Evolutionary conservation across 2,797 vertebrate genomes (phyloP).

Genomic region (Adrianichthys oophorus): DNA sequence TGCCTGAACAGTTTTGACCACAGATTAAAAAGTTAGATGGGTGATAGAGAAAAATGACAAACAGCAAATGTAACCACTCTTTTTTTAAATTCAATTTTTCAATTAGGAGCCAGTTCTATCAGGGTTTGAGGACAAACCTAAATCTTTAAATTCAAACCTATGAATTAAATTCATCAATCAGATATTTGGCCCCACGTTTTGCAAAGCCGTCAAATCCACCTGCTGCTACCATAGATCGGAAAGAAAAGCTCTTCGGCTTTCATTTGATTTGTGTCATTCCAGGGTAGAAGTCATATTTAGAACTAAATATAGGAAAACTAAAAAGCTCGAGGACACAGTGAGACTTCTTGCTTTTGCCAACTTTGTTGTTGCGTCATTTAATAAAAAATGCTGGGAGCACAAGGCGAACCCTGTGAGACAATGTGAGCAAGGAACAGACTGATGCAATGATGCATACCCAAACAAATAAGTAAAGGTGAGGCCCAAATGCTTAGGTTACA

Average conservation of each 20-base stretch:
- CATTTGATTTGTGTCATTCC: conserved; percentile 12
- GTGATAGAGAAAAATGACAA: conserved; percentile 8
- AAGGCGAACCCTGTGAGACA: conserved; percentile 5
- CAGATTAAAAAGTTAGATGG: conserved; percentile 15
- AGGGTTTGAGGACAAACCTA: no score
- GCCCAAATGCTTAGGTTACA: background rate
- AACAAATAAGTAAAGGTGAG: background rate
- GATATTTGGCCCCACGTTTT: background rate
- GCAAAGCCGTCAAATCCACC: background rate
- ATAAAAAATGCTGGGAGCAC: conserved; percentile 17
- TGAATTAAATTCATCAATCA: no score
- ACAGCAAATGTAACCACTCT: conserved; percentile 31
- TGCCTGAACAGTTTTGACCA: background rate
- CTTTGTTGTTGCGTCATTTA: conserved; percentile 62
- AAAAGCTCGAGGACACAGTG: conserved; percentile 21
- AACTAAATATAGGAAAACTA: conserved; percentile 5
- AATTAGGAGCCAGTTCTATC: conserved; percentile 12
- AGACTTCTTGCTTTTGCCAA: conserved; percentile 43
- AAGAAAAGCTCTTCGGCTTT: background rate
- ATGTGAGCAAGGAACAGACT: conserved; percentile 7
- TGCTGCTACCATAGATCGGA: background rate
- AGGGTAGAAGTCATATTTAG: conserved; percentile 9
- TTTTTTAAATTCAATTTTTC: background rate
- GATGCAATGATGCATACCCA: background rate
- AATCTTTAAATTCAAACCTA: no score